Evolutionary conservation across 2,888 invertebrate species (phyloP).

Genomic region (Xestia ashworthii): DNA sequence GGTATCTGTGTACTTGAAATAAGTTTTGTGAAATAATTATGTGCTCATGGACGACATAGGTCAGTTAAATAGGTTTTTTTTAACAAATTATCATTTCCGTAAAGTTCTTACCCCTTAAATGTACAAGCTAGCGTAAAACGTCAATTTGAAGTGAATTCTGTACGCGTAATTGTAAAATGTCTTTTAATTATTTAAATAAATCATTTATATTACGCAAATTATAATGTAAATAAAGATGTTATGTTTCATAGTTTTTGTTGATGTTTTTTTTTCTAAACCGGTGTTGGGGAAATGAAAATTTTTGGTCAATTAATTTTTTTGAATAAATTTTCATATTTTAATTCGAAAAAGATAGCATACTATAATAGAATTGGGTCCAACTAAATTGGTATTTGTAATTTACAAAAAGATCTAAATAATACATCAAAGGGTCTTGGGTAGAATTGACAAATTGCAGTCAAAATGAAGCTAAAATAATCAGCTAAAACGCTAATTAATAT

Average conservation of each 20-base stretch:
- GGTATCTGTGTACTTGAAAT: not conserved
- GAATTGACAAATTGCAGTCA: not conserved
- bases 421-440: not conserved
- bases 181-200: constrained; percentile 58
- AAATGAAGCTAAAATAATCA: constrained; percentile 7
- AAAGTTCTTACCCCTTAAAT: constrained; percentile 20
- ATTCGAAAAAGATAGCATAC: not conserved
- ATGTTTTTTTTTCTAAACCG: constrained; percentile 63
- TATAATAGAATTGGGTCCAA: not conserved
- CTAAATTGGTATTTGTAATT: not conserved
- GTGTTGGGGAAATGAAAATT: constrained; percentile 14
- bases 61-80: not conserved
- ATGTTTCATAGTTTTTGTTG: constrained; percentile 70
- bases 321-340: not conserved
- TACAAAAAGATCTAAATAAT: not conserved
- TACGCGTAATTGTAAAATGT: constrained; percentile 47
- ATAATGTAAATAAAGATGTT: constrained; percentile 82
- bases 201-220: constrained; percentile 59
- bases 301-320: not conserved
- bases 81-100: constrained; percentile 48
- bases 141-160: constrained; percentile 27
- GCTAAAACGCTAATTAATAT: constrained; percentile 33
- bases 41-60: not conserved
- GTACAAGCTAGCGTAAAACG: constrained; percentile 47
- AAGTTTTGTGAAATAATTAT: constrained; percentile 18